These are phyloP conservation scores for Borostomias antarcticus DNA, from an alignment of 2,797 vertebrate species.

Conservation along the genomic window DNA sequence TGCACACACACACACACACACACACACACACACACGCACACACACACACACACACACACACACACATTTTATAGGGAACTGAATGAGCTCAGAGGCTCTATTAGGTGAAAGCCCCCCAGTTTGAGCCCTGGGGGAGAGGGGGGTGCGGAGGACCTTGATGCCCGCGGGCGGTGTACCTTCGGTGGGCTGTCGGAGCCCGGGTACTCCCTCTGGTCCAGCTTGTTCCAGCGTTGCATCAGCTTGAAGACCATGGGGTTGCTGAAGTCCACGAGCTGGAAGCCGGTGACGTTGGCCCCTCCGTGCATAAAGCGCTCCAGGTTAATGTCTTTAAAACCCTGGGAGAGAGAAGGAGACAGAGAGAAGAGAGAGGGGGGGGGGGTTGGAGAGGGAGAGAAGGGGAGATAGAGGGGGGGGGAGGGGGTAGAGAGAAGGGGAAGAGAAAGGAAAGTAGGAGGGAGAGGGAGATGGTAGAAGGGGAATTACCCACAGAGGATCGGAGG, in stretches of 20 bases:
- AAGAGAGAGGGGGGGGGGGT: conserved; percentile 12
- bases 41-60: background rate
- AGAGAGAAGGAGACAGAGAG: background rate
- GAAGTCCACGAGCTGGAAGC: conserved; percentile 98
- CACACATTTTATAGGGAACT: background rate
- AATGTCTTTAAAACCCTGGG: conserved; percentile 97
- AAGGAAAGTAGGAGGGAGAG: background rate
- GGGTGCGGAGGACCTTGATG: background rate
- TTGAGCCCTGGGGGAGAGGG: background rate
- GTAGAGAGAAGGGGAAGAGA: background rate
- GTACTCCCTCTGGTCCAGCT: conserved; percentile 97
- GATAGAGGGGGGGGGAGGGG: background rate
- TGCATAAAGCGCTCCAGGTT: conserved; percentile 98
- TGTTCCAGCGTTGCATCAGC: conserved; percentile 99
- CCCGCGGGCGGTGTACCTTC: conserved; percentile 58
- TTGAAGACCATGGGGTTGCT: conserved; percentile 95
- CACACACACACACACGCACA: too few relatives aligned
- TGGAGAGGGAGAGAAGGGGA: background rate
- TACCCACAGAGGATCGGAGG: background rate
- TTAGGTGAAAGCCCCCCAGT: background rate
- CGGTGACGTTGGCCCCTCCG: conserved; percentile 96
- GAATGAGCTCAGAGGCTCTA: background rate
- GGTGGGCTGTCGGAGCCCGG: conserved; percentile 94
- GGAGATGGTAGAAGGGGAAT: background rate
- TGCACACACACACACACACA: too few relatives aligned